Evolutionary conservation across 2,888 invertebrate species (phyloP), one percentile per base, ranked within the genome.

Genomic region (Latheticus oryzae): DNA sequence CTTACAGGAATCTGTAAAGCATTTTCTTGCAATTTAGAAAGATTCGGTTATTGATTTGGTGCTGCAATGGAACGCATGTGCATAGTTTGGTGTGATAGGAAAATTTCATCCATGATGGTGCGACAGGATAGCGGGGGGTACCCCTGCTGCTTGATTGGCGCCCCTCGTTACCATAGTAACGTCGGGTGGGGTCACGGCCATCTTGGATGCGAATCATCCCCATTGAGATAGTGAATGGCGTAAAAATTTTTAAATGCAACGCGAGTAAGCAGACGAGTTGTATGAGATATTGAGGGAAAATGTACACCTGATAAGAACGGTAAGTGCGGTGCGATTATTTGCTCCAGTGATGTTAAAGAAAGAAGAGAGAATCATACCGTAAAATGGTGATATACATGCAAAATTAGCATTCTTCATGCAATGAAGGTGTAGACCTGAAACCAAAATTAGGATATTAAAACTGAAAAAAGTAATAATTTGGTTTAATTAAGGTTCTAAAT

Each of bases 181-280:
- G 75, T 74, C 76, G 76, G 77, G 76, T 76, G 76, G 76, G 73
- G 72, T 72, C 72, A 73, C 73, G 73, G 77, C 76, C 77, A 77
- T 76, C 74, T 77, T 77, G 75, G 70, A 72, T 63, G 64, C 55
- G 63, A 61, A 64, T 62, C 63, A 61, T 63, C 61, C 63, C 62
- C 35, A 21, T 63, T 63, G 63, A 55, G 55, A 60, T 51, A 58
- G 47, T 58, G 52, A 17, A 47, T 37, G 23, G 47, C 37, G 47
- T 38, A 12, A 24, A 38, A 33, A 42, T 42, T 32, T 24, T 21
- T 13, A 21, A 24, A 37, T 37, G 48, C 13, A 47, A 47, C 21
- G 9, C 21, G 12, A 33, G 21, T 17, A 2, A 13, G 42, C 17
- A 17, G 35, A 15, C 16, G 35, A 19, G 19, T 11, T 7, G 28